These are phyloP conservation scores for Physocephala rufipes DNA, from an alignment of 2,888 invertebrate genomes.

Conservation along the genomic window DNA sequence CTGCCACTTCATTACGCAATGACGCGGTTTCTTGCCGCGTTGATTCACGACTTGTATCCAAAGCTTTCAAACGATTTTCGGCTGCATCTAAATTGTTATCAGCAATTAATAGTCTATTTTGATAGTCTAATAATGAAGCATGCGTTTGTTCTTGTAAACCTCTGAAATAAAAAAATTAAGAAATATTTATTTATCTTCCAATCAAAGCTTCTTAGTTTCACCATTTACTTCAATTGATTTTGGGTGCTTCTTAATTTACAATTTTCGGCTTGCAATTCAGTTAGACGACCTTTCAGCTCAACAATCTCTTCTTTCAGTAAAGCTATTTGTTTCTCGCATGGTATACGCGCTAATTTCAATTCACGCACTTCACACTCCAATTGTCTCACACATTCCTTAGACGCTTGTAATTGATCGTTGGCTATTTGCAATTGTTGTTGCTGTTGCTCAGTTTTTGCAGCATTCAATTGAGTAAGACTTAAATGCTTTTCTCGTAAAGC, in stretches of 20 bases:
- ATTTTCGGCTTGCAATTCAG: constrained; percentile 68
- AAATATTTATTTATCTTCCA: neutral
- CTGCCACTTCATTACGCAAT: constrained; percentile 73
- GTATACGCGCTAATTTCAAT: constrained; percentile 67
- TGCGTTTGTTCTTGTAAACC: constrained; percentile 81
- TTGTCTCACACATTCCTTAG: constrained; percentile 67
- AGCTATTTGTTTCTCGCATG: constrained; percentile 67
- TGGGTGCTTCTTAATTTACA: constrained; percentile 69
- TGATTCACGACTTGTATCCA: constrained; percentile 71
- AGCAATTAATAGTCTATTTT: constrained; percentile 72
- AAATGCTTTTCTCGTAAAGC: constrained; percentile 70
- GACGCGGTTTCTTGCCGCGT: constrained; percentile 71
- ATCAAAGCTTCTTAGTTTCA: neutral
- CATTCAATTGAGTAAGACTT: constrained; percentile 66
- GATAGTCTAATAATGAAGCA: constrained; percentile 74
- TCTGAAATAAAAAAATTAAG: constrained; percentile 64
- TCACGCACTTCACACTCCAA: constrained; percentile 70
- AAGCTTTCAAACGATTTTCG: constrained; percentile 69
- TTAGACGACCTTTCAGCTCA: constrained; percentile 68
- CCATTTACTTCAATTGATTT: constrained; percentile 69
- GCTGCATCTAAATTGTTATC: constrained; percentile 73
- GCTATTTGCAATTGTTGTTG: constrained; percentile 67
- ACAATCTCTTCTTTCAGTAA: constrained; percentile 70
- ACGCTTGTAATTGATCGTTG: constrained; percentile 66
- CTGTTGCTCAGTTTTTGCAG: constrained; percentile 67